Conservation (phyloP, 2,888 invertebrate species). For the Lathronympha strigana region DNA sequence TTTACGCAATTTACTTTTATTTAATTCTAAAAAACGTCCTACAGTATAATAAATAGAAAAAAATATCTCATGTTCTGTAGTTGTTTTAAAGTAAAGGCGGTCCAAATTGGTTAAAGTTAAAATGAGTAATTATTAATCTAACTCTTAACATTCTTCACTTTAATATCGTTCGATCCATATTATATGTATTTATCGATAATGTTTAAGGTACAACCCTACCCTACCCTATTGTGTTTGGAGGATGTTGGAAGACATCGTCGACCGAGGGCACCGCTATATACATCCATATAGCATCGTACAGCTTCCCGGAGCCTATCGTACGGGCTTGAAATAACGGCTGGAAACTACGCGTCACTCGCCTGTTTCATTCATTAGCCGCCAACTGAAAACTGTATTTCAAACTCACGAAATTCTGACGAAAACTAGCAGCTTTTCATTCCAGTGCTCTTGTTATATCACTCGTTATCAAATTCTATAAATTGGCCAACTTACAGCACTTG, state of each 20-base stretch:
- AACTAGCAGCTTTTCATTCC: neutral
- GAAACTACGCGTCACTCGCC: conserved; percentile 33
- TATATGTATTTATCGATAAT: conserved; percentile 12
- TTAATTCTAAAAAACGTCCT: no score
- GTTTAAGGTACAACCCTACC: conserved; percentile 15
- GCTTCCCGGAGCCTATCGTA: neutral
- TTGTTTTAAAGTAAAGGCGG: no score
- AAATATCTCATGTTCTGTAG: no score
- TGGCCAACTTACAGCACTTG: conserved; percentile 11
- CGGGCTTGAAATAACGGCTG: conserved; percentile 14
- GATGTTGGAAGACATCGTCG: conserved; percentile 34
- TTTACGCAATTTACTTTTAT: no score
- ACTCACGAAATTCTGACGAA: conserved; percentile 10
- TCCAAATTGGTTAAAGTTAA: no score
- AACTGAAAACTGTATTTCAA: conserved; percentile 31
- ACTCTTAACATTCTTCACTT: no score
- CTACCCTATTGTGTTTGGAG: conserved; percentile 35
- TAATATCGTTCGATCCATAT: no score
- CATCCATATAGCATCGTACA: neutral
- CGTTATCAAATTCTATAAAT: conserved; percentile 30
- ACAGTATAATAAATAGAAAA: no score
- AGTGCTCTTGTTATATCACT: conserved; percentile 15
- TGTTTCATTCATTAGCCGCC: conserved; percentile 34
- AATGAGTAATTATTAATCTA: no score
- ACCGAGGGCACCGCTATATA: conserved; percentile 22